Evolutionary conservation across 23 tunicate genomes (phyloP).

Genomic region (Trididemnum clinides): DNA sequence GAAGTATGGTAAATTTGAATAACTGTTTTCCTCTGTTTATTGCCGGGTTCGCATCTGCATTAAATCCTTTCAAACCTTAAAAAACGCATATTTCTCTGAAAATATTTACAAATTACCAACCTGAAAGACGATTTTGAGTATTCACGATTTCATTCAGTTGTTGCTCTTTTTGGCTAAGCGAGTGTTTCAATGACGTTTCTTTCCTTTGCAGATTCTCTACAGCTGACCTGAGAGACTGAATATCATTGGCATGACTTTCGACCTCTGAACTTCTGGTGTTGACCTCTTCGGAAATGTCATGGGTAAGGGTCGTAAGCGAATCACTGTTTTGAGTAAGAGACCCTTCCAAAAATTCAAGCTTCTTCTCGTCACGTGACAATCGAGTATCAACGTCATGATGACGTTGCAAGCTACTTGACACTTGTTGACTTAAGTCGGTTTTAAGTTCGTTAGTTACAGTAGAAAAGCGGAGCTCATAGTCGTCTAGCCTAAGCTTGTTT

Average conservation of each 20-base stretch:
- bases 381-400: constrained; percentile 35
- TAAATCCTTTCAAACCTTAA: too few relatives aligned
- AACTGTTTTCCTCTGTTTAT: too few relatives aligned
- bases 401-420: not conserved
- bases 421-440: constrained; percentile 29
- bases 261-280: not conserved
- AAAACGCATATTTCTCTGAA: too few relatives aligned
- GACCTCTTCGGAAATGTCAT: constrained; percentile 19
- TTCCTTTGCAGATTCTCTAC: not conserved
- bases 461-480: not conserved
- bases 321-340: constrained; percentile 3
- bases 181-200: not conserved
- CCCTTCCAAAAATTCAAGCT: not conserved
- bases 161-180: not conserved
- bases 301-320: not conserved
- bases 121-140: constrained; percentile 23
- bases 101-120: too few relatives aligned
- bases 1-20: too few relatives aligned
- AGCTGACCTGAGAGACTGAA: constrained; percentile 13
- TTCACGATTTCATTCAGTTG: not conserved
- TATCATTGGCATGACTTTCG: not conserved
- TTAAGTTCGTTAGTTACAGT: constrained; percentile 21
- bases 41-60: too few relatives aligned
- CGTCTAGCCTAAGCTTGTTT: not conserved
- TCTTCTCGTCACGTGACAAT: not conserved